Percentiles rank a stretch among this genome's conserved stretches.
Evolutionary conservation across 37 sponge, comb jelly and placozoan genomes (phyloP).

Genomic region (Lycopodina hypogea): DNA sequence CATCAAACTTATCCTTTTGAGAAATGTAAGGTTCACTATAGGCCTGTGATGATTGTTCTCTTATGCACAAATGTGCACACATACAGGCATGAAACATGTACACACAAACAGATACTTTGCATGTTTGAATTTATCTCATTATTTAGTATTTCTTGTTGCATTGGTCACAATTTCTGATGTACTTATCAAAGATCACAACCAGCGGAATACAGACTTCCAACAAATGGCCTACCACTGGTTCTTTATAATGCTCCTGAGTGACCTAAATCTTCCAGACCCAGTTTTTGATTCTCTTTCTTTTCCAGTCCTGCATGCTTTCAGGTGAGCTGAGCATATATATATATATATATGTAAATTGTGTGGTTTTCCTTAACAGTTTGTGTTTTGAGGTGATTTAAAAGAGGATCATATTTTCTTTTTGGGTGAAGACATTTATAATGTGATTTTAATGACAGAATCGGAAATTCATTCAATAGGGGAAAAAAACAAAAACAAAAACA

Average conservation of each 20-base stretch:
- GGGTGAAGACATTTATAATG: too few species aligned
- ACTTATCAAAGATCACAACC: constrained; percentile 94
- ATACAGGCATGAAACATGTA: neutral
- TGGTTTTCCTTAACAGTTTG: too few species aligned
- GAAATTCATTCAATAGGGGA: too few species aligned
- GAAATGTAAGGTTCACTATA: constrained; percentile 65
- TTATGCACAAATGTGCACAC: neutral
- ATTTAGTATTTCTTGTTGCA: neutral
- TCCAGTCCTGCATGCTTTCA: constrained; percentile 82
- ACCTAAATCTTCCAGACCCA: constrained; percentile 84
- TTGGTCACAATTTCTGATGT: constrained; percentile 72
- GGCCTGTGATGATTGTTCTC: neutral
- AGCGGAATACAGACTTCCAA: constrained; percentile 79
- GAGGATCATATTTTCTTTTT: neutral
- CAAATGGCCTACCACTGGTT: constrained; percentile 97
- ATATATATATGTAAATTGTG: too few species aligned
- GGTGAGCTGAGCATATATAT: constrained; percentile 55
- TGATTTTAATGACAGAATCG: too few species aligned
- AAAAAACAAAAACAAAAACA: too few species aligned
- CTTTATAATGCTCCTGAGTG: constrained; percentile 95
- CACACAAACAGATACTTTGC: too few species aligned
- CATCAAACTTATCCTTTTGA: constrained; percentile 89
- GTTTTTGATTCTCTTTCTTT: constrained; percentile 89
- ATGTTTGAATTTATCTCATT: too few species aligned
- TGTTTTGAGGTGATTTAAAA: too few species aligned